Percentiles rank a stretch among this genome's conserved stretches.
phyloP scores from a whole-genome alignment of 2,888 invertebrate species.

The Rhingia campestris region DNA sequence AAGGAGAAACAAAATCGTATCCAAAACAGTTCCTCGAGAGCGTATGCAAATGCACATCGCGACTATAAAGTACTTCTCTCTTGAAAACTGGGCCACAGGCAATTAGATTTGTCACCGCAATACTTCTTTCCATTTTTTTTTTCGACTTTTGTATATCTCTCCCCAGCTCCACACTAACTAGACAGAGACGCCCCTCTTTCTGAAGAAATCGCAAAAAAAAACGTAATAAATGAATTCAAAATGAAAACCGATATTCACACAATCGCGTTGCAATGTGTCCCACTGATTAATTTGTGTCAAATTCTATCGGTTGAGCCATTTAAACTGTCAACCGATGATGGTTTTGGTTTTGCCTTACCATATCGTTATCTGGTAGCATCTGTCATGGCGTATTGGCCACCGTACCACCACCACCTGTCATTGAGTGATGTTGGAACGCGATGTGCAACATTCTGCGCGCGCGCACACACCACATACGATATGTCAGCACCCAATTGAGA shows the following conservation, averaged over 20 bases:
- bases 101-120: conserved; percentile 61
- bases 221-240: conserved; percentile 19
- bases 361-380: conserved; percentile 41
- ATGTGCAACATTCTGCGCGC: conserved; percentile 48
- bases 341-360: conserved; percentile 19
- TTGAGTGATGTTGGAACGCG: conserved; percentile 26
- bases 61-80: conserved; percentile 48
- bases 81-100: conserved; percentile 63
- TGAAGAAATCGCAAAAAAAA: conserved; percentile 9
- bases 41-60: conserved; percentile 60
- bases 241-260: conserved; percentile 44
- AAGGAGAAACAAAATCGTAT: conserved; percentile 23
- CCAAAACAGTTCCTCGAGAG: conserved; percentile 23
- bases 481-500: conserved; percentile 56
- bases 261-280: conserved; percentile 24
- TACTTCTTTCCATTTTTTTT: conserved; percentile 22
- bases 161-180: conserved; percentile 4
- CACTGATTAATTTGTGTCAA: conserved; percentile 63
- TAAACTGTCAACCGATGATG: conserved; percentile 33
- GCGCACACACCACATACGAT: conserved; percentile 16
- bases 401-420: conserved; percentile 65
- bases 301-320: conserved; percentile 48
- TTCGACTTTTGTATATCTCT: neutral
- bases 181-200: conserved; percentile 61
- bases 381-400: conserved; percentile 35